A percentile compares a stretch with the other conserved stretches of the same genome.
Conservation (phyloP, 2,888 invertebrate species). For the Parasteatoda lunata region DNA sequence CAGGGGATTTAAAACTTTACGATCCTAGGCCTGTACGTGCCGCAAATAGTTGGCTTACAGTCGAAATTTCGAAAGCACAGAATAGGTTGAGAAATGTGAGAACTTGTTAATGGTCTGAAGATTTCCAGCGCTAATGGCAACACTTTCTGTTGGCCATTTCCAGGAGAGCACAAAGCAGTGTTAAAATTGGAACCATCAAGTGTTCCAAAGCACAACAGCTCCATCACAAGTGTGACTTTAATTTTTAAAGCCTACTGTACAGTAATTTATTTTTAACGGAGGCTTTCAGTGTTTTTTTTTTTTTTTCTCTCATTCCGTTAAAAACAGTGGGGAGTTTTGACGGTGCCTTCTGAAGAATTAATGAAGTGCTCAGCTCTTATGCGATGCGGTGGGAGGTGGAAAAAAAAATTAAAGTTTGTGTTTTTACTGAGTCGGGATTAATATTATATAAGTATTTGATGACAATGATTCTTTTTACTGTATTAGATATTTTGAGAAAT, state of each 20-base stretch:
- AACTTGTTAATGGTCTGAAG: slow-evolving; percentile 63
- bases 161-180: neutral
- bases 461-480: no score
- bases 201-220: slow-evolving; percentile 46
- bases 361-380: neutral
- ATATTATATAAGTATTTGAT: no score
- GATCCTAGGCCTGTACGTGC: slow-evolving; percentile 42
- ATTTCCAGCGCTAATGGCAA: slow-evolving; percentile 48
- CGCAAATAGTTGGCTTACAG: neutral
- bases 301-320: slow-evolving; percentile 34
- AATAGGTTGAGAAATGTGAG: slow-evolving; percentile 50
- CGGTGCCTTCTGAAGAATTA: slow-evolving; percentile 40
- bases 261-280: slow-evolving; percentile 60
- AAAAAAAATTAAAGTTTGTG: no score
- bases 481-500: no score
- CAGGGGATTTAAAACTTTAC: slow-evolving; percentile 58
- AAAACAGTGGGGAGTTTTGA: slow-evolving; percentile 13
- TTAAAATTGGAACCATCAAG: neutral
- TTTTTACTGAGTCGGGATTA: no score
- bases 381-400: neutral
- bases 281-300: slow-evolving; percentile 19
- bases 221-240: slow-evolving; percentile 51
- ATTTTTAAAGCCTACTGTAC: slow-evolving; percentile 57
- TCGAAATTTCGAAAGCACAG: neutral
- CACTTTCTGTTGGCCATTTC: slow-evolving; percentile 18